Evolutionary conservation across 2,888 invertebrate genomes (phyloP).

Genomic region (Zygogramma bicolorata): DNA sequence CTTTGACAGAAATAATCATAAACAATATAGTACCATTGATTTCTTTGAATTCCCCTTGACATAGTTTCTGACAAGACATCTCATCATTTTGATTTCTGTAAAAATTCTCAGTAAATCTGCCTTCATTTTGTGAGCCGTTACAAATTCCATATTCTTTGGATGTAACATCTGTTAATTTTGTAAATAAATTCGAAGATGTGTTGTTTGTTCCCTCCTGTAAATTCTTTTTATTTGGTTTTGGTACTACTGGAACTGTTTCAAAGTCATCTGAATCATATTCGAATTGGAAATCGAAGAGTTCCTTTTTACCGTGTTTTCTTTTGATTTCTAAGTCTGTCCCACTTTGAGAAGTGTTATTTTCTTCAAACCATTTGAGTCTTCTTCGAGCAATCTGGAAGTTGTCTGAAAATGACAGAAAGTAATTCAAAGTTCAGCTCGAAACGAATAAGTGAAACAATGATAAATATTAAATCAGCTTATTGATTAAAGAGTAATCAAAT

Average conservation of each 20-base stretch:
- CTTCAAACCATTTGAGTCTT: no score
- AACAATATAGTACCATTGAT: not conserved
- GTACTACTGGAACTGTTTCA: not conserved
- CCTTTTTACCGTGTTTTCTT: no score
- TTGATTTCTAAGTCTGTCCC: no score
- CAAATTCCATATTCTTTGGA: not conserved
- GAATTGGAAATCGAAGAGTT: no score
- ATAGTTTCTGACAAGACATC: not conserved
- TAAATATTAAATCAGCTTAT: no score
- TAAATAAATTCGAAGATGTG: not conserved
- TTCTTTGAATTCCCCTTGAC: not conserved
- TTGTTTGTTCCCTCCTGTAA: not conserved
- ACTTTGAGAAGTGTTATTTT: no score
- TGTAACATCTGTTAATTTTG: not conserved
- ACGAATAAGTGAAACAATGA: no score
- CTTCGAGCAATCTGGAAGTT: no score
- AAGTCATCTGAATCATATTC: no score
- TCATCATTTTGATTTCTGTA: not conserved
- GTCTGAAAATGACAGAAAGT: no score
- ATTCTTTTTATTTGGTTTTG: not conserved
- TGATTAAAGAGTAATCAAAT: no score
- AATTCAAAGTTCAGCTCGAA: no score
- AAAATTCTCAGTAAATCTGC: not conserved
- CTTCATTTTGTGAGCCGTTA: not conserved
- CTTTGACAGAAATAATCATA: not conserved